These are phyloP conservation scores for Battus philenor DNA, from an alignment of 1,140 invertebrate genomes.

Conservation along the genomic window DNA sequence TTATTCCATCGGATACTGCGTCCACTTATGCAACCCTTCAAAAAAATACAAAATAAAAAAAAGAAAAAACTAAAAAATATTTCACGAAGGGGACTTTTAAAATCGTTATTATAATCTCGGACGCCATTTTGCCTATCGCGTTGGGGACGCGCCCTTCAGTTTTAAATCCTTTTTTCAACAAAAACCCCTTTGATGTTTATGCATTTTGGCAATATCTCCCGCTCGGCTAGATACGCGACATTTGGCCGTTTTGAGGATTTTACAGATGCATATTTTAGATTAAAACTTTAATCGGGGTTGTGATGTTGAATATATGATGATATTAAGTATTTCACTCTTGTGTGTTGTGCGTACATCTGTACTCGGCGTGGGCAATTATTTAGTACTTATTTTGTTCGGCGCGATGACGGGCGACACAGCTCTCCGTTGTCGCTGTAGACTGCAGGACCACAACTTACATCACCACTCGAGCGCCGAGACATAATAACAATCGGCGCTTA, in stretches of 20 bases:
- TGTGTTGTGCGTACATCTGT: neutral
- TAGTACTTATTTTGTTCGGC: neutral
- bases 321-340: constrained; percentile 34
- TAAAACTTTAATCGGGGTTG: constrained; percentile 54
- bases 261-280: constrained; percentile 66
- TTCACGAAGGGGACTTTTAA: constrained; percentile 56
- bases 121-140: constrained; percentile 58
- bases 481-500: constrained; percentile 52
- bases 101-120: constrained; percentile 75
- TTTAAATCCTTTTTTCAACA: constrained; percentile 65
- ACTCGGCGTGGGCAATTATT: neutral
- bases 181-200: constrained; percentile 73
- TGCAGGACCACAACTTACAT: constrained; percentile 5
- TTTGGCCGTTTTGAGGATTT: constrained; percentile 65
- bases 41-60: constrained; percentile 58
- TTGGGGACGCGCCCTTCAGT: constrained; percentile 69
- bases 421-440: neutral
- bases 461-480: neutral
- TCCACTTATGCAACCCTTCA: constrained; percentile 68
- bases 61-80: constrained; percentile 20
- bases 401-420: neutral
- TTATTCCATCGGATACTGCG: constrained; percentile 54
- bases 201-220: constrained; percentile 68
- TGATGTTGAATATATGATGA: constrained; percentile 3
- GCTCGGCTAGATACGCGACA: constrained; percentile 55